Base-by-base conservation (phyloP, 2,113 vertebrate genomes). In the Corythoichthys haematopterus region DNA sequence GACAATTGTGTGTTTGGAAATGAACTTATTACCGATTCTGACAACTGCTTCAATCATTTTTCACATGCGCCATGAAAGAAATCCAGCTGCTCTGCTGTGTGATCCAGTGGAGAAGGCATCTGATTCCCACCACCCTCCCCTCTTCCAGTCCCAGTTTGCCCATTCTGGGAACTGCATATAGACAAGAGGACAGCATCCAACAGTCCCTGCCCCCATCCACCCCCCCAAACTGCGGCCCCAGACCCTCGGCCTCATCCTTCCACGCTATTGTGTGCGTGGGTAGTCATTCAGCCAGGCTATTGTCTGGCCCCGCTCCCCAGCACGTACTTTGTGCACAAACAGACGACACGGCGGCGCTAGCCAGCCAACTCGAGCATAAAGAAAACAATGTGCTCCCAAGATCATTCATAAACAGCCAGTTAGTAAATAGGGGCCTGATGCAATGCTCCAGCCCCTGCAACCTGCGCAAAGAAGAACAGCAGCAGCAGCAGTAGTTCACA, bases 71-170 rank as follows among this genome's bases (percentile, higher is more conserved):
- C 85, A 88, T 88, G 85, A 91, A 89, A 89, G 87, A 87, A 87
- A 92, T 91, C 88, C 89, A 91, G 91, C 91, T 90, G 90, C 89
- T 89, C 78, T 66, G 80, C 77, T 84, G 75, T 84, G 79, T 80
- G 85, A 85, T 87, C 84, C 86, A 84, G 79, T 76, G 67, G 85
- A 82, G 89, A 85, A 83, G 79, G 81, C 78, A 82, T 85, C 68
- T 37, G 69, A 84, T 92, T 91, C 91, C 88, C 89, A 90, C 83
- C 87, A 63, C 86, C 89, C 80, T 84, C 90, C 89, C 89, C 90
- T 76, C 88, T 88, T 88, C 75, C 84, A 78, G 68, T 55, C 70
- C 66, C 80, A 72, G 68, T 78, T 83, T 75, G 64, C 77, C 78
- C 82, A 40, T 64, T 82, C 81, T 87, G 85, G 80, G 88, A 88